Conservation (phyloP, 2,888 invertebrate species). For the Apoda limacodes region DNA sequence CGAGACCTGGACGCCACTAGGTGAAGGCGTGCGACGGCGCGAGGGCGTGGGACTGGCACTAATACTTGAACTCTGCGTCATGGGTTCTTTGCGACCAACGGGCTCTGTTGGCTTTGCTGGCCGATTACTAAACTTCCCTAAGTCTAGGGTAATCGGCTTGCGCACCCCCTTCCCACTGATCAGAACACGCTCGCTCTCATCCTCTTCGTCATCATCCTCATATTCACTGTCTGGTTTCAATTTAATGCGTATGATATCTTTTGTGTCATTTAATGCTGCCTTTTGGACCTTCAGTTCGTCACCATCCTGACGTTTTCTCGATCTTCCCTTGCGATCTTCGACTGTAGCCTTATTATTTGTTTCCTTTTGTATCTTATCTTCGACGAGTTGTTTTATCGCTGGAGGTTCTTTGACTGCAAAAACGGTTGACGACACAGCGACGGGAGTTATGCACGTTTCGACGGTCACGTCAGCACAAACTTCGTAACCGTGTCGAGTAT, state of each 20-base stretch:
- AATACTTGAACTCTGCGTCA: slow-evolving; percentile 31
- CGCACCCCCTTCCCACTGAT: slow-evolving; percentile 36
- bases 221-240: slow-evolving; percentile 82
- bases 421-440: slow-evolving; percentile 10
- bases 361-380: slow-evolving; percentile 43
- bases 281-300: slow-evolving; percentile 39
- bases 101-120: slow-evolving; percentile 41
- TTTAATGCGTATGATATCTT: slow-evolving; percentile 72
- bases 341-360: slow-evolving; percentile 35
- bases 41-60: slow-evolving; percentile 22
- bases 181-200: slow-evolving; percentile 31
- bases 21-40: slow-evolving; percentile 73
- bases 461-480: slow-evolving; percentile 49
- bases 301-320: slow-evolving; percentile 41
- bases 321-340: slow-evolving; percentile 40
- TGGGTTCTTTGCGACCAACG: slow-evolving; percentile 58
- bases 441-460: slow-evolving; percentile 23
- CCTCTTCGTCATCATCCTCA: slow-evolving; percentile 48
- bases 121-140: slow-evolving; percentile 41
- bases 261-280: slow-evolving; percentile 37
- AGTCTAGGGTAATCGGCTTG: slow-evolving; percentile 73
- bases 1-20: slow-evolving; percentile 72
- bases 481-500: slow-evolving; percentile 43
- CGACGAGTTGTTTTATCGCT: slow-evolving; percentile 18
- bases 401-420: slow-evolving; percentile 8